Conservation (phyloP, 2,888 invertebrate species). For the Unio pictorum region DNA sequence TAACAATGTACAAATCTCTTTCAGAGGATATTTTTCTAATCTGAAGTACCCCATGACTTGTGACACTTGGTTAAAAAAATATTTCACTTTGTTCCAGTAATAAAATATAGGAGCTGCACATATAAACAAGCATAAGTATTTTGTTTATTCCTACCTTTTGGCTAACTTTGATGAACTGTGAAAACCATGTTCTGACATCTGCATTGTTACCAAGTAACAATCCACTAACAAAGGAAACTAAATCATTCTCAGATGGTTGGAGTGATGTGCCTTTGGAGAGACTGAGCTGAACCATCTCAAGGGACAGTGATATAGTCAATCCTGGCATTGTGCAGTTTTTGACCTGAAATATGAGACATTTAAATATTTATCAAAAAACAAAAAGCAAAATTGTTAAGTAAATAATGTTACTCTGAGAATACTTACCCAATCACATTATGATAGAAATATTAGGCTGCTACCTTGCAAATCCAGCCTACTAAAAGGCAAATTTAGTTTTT, state of each 20-base stretch:
- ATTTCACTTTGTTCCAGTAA: not conserved
- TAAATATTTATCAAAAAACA: not conserved
- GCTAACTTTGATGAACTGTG: slow-evolving; percentile 88
- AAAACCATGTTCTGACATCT: slow-evolving; percentile 92
- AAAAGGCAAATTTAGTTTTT: too few species aligned
- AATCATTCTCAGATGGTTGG: slow-evolving; percentile 71
- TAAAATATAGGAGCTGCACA: not conserved
- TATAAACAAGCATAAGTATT: not conserved
- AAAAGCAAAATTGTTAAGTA: too few species aligned
- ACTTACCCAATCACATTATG: too few species aligned
- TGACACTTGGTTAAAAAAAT: too few species aligned
- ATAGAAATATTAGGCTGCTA: too few species aligned
- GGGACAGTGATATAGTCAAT: slow-evolving; percentile 85
- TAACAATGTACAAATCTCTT: too few species aligned
- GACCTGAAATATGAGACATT: slow-evolving; percentile 71
- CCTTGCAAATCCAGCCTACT: too few species aligned
- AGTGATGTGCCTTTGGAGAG: slow-evolving; percentile 72
- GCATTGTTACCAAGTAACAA: slow-evolving; percentile 91
- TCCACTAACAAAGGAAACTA: slow-evolving; percentile 90
- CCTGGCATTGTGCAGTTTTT: slow-evolving; percentile 92
- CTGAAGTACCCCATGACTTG: too few species aligned
- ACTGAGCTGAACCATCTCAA: slow-evolving; percentile 74
- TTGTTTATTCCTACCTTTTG: slow-evolving; percentile 73
- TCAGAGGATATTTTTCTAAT: too few species aligned
- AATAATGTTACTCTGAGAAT: too few species aligned